These are phyloP conservation scores for Aurelia sp. DNA, from an alignment of 30 jellyfish, hydroid and myxozoan species.

Conservation along the genomic window DNA sequence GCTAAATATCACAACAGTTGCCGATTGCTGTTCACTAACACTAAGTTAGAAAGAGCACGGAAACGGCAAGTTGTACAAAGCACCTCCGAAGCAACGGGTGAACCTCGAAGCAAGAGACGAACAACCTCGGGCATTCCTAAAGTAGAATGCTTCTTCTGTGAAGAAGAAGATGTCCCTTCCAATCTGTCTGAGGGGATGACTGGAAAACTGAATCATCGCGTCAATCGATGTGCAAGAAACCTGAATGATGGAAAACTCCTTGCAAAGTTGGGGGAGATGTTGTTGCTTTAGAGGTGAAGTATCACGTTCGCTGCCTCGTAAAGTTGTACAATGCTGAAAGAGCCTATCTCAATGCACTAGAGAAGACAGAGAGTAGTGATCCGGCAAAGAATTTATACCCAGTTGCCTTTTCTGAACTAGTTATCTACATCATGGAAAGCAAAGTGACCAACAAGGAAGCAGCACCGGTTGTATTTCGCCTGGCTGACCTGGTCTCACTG, in stretches of 20 bases:
- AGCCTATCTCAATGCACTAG: no score
- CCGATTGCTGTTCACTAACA: neutral
- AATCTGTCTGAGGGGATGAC: no score
- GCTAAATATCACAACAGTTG: no score
- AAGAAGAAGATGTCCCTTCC: neutral
- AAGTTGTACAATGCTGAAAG: no score
- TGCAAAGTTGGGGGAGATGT: no score
- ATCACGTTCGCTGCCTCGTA: no score
- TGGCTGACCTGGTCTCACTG: constrained; percentile 13
- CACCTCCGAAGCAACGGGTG: neutral
- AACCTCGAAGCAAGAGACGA: neutral
- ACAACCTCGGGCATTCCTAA: neutral
- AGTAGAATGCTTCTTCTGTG: constrained; percentile 10
- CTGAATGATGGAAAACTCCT: no score
- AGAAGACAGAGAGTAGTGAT: neutral
- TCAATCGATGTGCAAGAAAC: no score
- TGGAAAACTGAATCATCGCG: no score
- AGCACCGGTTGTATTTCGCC: constrained; percentile 9
- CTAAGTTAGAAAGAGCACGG: constrained; percentile 14
- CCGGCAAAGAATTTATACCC: neutral
- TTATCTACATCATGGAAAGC: constrained; percentile 1
- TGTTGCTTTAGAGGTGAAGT: no score
- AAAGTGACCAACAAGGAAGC: neutral
- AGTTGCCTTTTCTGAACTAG: constrained; percentile 17
- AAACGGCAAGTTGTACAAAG: neutral